These are phyloP conservation scores for Meles meles DNA, from an alignment of 2,113 vertebrate species.

Conservation along the genomic window DNA sequence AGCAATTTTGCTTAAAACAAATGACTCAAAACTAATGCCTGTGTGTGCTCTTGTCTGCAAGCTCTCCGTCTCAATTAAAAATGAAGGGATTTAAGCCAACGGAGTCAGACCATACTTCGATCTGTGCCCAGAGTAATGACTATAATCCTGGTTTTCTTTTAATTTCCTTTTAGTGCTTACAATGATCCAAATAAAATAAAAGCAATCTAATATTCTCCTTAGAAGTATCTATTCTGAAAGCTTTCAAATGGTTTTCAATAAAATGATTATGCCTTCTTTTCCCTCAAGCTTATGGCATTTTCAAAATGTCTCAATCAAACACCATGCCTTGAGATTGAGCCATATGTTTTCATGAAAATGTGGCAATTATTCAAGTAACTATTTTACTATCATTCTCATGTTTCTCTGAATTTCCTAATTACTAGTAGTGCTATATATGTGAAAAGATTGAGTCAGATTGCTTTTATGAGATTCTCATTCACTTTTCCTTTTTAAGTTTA, in stretches of 20 bases:
- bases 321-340: background rate
- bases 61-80: constrained; percentile 36
- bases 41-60: background rate
- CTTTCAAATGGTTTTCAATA: constrained; percentile 52
- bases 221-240: constrained; percentile 29
- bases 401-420: constrained; percentile 39
- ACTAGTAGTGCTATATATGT: background rate
- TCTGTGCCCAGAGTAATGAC: background rate
- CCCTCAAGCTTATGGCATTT: constrained; percentile 18
- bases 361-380: constrained; percentile 49
- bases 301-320: constrained; percentile 51
- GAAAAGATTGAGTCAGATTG: background rate
- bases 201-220: background rate
- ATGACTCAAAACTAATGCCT: constrained; percentile 1
- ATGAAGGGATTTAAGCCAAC: background rate
- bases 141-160: background rate
- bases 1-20: constrained; percentile 46
- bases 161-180: constrained; percentile 8
- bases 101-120: background rate
- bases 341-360: constrained; percentile 54
- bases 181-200: constrained; percentile 31
- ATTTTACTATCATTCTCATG: background rate
- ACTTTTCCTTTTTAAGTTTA: background rate
- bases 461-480: background rate
- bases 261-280: constrained; percentile 44